Evolutionary conservation across 2,113 vertebrate species (phyloP), one percentile per base, ranked within the genome.

Genomic region (Scalopus aquaticus): DNA sequence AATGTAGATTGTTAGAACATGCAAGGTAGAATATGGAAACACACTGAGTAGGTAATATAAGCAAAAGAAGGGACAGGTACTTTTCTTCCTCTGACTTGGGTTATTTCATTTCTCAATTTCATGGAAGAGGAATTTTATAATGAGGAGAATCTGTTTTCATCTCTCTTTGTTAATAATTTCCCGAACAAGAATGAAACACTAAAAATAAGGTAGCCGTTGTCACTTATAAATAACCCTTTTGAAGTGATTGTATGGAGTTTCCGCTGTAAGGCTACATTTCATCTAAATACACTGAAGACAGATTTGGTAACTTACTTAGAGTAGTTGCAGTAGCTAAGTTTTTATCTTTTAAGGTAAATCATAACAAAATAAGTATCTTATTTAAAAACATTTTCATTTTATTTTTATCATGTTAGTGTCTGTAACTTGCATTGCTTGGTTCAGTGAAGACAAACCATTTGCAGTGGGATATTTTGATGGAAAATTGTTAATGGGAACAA

Each of bases 381-480:
- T 93, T 42, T 2, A 42, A 85, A 58, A 56, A 56, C 54, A 20
- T 77, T 35, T 51, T 0, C 51, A 1, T 93, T 44, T 77, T 73
- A 9, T 85, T 94, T 80, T 81, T 67, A 80, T 49, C 62, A 46
- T 58, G 9, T 0, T 90, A 99, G 99, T 99, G 94, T 99, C 99
- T 49, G 99, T 99, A 93, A 99, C 99, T 76, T 98, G 99, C 96
- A 99, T 99, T 7, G 99, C 99, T 60, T 99, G 99, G 99, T 99
- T 98, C 98, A 99, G 99, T 69, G 99, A 99, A 97, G 99, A 99
- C 96, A 99, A 98, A 92, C 99, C 99, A 0, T 99, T 99, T 97
- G 99, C 99, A 26, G 98, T 99, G 44, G 99, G 99, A 82, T 99
- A 99, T 92, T 98, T 99, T 30, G 99, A 99, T 96, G 99, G 99